phyloP scores from a whole-genome alignment of 2,888 invertebrate genomes.

The Himalopsyche kuldschensis region DNA sequence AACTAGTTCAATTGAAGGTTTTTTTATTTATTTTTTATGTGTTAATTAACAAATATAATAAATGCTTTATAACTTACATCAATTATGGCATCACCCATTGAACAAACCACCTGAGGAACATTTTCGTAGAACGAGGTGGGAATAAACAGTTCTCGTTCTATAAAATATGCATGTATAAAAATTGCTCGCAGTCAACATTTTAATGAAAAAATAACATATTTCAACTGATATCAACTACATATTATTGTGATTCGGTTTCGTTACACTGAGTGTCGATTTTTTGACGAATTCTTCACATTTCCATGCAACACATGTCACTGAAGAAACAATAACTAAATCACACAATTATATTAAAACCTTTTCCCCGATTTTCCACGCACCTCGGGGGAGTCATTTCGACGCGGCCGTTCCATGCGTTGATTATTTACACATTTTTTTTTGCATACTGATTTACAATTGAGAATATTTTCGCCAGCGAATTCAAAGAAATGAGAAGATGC shows the following conservation, averaged over 20 bases:
- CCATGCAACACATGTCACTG: conserved; percentile 26
- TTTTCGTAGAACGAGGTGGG: conserved; percentile 14
- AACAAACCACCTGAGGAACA: conserved; percentile 39
- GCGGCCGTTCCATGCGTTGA: neutral
- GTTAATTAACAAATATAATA: neutral
- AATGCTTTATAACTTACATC: conserved; percentile 14
- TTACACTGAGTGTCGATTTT: neutral
- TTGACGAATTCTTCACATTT: neutral
- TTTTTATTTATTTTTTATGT: neutral
- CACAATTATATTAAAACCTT: neutral
- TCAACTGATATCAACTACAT: neutral
- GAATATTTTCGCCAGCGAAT: neutral
- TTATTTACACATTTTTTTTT: neutral
- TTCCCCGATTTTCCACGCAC: neutral
- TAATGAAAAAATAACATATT: neutral
- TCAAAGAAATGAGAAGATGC: neutral
- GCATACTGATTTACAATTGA: neutral
- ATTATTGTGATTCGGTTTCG: neutral
- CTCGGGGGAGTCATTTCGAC: neutral
- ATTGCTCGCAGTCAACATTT: neutral
- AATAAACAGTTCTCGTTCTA: conserved; percentile 9
- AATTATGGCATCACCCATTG: conserved; percentile 25
- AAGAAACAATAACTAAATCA: conserved; percentile 10
- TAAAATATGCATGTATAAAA: neutral
- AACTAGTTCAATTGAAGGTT: neutral